A percentile compares a stretch with the other conserved stretches of the same genome.
These are phyloP conservation scores for Paratilapia polleni DNA, from an alignment of 2,113 vertebrate species.

Conservation along the genomic window DNA sequence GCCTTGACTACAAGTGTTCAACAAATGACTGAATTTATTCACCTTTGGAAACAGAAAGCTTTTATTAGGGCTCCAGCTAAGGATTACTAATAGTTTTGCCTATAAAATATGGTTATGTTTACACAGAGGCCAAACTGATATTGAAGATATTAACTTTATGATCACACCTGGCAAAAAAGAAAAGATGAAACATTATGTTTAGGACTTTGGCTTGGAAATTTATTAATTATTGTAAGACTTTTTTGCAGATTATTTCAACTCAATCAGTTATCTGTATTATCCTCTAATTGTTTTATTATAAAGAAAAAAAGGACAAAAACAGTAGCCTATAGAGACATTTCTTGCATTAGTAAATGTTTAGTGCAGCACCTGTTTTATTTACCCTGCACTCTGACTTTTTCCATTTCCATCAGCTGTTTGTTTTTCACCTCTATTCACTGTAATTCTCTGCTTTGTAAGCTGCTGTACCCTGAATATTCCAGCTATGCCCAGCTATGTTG, in stretches of 20 bases:
- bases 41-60: neutral
- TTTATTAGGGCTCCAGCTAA: neutral
- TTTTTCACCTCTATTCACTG: constrained; percentile 8
- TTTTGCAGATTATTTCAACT: no score
- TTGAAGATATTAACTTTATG: neutral
- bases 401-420: constrained; percentile 31
- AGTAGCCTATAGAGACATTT: neutral
- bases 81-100: neutral
- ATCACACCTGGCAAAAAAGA: neutral
- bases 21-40: neutral
- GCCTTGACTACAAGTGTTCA: neutral
- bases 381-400: neutral
- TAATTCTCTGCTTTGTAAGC: constrained; percentile 29
- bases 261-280: neutral
- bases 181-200: no score
- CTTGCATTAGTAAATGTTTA: no score
- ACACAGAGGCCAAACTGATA: neutral
- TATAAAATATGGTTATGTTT: neutral
- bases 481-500: neutral
- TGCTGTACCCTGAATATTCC: constrained; percentile 37
- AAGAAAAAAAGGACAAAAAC: no score
- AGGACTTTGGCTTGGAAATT: no score
- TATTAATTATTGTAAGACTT: no score
- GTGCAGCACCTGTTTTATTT: neutral
- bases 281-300: neutral